Percentiles rank a stretch among this genome's conserved stretches.
These are phyloP conservation scores for Coilia nasus DNA, from an alignment of 2,797 vertebrate genomes.

Conservation along the genomic window DNA sequence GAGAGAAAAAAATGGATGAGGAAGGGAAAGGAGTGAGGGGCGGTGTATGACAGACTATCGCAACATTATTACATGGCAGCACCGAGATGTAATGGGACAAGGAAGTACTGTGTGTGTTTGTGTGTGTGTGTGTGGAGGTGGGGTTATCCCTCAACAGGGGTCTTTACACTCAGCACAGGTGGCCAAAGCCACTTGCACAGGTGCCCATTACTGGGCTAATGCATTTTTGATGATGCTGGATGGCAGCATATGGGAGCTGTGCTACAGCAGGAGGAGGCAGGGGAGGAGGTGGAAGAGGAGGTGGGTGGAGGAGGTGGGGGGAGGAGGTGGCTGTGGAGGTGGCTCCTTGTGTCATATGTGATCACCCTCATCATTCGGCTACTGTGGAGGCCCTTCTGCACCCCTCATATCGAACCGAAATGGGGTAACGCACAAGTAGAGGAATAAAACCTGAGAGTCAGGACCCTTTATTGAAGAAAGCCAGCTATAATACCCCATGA, in stretches of 20 bases:
- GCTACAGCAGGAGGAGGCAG: neutral
- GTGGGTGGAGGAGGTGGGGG: neutral
- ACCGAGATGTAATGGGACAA: too few relatives aligned
- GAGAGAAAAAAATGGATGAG: neutral
- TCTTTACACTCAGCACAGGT: neutral
- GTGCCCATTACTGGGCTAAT: slow-evolving; percentile 33
- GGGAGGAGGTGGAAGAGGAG: too few relatives aligned
- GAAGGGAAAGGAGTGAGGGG: neutral
- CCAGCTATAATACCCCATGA: neutral
- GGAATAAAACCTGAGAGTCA: neutral
- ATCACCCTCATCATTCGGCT: neutral
- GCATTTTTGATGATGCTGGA: slow-evolving; percentile 29
- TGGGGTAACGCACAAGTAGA: neutral
- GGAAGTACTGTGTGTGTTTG: neutral
- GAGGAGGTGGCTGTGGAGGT: neutral
- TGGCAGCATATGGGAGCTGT: slow-evolving; percentile 19
- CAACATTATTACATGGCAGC: neutral
- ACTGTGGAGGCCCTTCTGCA: neutral
- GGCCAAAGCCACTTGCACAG: slow-evolving; percentile 12
- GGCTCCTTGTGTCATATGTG: neutral
- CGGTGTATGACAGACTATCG: neutral
- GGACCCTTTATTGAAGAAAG: neutral
- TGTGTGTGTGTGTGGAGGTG: too few relatives aligned
- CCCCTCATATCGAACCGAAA: neutral
- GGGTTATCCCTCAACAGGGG: neutral